These are phyloP conservation scores for Eucera pruinosa DNA, from an alignment of 2,888 invertebrate species.

Conservation along the genomic window DNA sequence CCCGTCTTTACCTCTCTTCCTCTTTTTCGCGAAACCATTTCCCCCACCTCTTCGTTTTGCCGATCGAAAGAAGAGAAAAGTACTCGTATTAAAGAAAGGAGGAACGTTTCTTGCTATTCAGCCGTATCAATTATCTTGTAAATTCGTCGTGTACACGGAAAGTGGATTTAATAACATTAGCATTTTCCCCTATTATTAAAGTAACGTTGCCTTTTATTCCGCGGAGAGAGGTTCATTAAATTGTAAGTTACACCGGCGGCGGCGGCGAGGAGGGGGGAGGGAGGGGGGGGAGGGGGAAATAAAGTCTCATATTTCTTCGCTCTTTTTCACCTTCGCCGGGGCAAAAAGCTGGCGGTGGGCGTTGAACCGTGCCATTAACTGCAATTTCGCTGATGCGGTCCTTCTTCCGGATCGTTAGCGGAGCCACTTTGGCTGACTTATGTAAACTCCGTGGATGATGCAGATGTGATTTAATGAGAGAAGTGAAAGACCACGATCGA, in stretches of 20 bases:
- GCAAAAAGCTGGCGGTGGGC: constrained; percentile 73
- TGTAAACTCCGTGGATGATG: constrained; percentile 72
- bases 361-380: constrained; percentile 76
- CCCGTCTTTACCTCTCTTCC: neutral
- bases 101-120: constrained; percentile 17
- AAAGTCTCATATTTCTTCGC: constrained; percentile 70
- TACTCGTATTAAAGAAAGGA: constrained; percentile 3
- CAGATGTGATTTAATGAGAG: constrained; percentile 70
- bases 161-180: constrained; percentile 61
- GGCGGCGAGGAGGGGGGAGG: neutral
- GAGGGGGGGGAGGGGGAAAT: constrained; percentile 46
- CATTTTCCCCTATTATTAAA: constrained; percentile 58
- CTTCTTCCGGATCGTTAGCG: constrained; percentile 79
- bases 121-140: constrained; percentile 53
- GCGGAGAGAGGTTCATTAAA: constrained; percentile 65
- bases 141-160: constrained; percentile 42
- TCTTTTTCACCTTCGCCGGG: constrained; percentile 67
- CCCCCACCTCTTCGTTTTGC: neutral
- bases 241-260: constrained; percentile 57
- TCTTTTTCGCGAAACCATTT: constrained; percentile 27
- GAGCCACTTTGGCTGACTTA: constrained; percentile 73
- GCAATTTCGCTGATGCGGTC: constrained; percentile 76
- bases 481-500: constrained; percentile 41
- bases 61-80: neutral
- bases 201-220: constrained; percentile 59